These are phyloP conservation scores for Andrena haemorrhoa DNA, from an alignment of 2,888 invertebrate genomes.

Conservation along the genomic window DNA sequence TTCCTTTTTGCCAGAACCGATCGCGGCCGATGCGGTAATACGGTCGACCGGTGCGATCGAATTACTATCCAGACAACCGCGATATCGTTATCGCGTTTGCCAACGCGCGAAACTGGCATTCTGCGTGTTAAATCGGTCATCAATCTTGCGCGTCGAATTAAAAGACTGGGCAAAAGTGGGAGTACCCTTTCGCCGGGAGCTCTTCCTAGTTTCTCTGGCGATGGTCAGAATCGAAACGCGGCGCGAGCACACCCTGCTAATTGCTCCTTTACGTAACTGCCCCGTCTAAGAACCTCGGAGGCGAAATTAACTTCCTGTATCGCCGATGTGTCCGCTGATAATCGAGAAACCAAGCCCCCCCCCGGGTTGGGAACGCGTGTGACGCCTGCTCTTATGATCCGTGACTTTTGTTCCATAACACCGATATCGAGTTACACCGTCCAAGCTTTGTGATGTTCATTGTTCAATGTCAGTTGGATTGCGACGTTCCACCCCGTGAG, in stretches of 20 bases:
- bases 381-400: slow-evolving; percentile 19
- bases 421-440: not conserved
- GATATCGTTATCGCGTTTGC: not conserved
- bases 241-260: slow-evolving; percentile 47
- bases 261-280: slow-evolving; percentile 63
- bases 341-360: slow-evolving; percentile 49
- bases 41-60: slow-evolving; percentile 25
- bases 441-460: not conserved
- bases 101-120: not conserved
- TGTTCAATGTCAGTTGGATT: not conserved
- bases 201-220: slow-evolving; percentile 6
- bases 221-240: not conserved
- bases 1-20: slow-evolving; percentile 1
- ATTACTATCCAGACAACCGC: slow-evolving; percentile 10
- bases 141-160: not conserved
- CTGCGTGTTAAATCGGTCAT: not conserved
- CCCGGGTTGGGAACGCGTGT: slow-evolving; percentile 2
- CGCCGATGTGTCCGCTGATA: slow-evolving; percentile 36
- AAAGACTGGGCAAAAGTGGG: not conserved
- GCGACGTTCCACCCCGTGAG: not conserved
- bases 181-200: not conserved
- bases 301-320: slow-evolving; percentile 65
- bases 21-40: slow-evolving; percentile 1
- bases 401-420: slow-evolving; percentile 18
- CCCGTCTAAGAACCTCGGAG: slow-evolving; percentile 45